Evolutionary conservation across 2,113 vertebrate species (phyloP), one percentile per base, ranked within the genome.

Genomic region (Anolis sagrei): DNA sequence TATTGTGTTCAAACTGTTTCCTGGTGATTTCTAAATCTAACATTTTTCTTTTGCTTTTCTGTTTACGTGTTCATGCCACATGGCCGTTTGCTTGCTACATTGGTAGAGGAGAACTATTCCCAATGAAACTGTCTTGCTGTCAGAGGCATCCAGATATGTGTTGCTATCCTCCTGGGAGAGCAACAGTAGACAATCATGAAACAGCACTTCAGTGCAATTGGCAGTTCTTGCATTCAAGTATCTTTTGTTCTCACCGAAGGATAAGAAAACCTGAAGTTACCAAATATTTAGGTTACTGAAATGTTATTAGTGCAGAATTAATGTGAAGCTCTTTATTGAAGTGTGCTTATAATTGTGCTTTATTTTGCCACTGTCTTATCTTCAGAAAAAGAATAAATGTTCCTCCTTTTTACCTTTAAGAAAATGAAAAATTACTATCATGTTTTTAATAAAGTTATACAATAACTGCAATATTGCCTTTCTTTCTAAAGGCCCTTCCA

Each of bases 81-180:
- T 62, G 62, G 61, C 64, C 86, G 68, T 29, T 34, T 32, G 25
- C 27, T 19, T 39, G 86, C 32, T 49, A 88, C 39, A 44, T 44
- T 44, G 39, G 39, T 44, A 44, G 39, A 44, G 39, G 39, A 44
- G 39, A 44, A 44, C 34, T 76, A 82, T 32, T 90, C 85, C 89
- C 85, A 64, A n/a, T 75, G 82, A 83, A 92, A 85, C 29, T 51
- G 74, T 89, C 58, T 85, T 92, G 78, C 85, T 85, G 85, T 39
- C 79, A 77, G 83, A 92, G 88, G 80, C 83, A 83, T 27, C 88
- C 80, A 90, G 79, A 83, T 2, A 0, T 74, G 21, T 81, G 80
- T 78, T 90, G 78, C 61, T 84, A 82, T 87, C 87, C 88, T 75
- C 72, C n/a, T 58, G 0, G 9, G 79, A 80, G 29, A 61, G 70